phyloP scores from a whole-genome alignment of 2,113 vertebrate genomes.

The Micronycteris hirsuta region DNA sequence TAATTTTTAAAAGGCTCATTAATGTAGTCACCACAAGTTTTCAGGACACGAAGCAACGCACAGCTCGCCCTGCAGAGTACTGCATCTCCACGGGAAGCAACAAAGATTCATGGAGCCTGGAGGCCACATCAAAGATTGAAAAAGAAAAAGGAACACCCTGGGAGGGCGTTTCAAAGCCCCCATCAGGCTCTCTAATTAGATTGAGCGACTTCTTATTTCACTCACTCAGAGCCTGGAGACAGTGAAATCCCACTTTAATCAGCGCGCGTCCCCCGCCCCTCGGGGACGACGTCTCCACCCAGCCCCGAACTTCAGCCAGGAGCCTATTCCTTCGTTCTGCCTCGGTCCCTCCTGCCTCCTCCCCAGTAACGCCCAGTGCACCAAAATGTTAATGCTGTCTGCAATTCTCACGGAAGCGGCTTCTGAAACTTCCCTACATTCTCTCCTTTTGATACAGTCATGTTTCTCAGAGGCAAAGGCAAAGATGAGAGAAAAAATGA shows the following conservation, averaged over 20 bases:
- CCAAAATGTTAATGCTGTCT: background rate
- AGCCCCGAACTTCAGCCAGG: slow-evolving; percentile 64
- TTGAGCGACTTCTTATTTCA: slow-evolving; percentile 63
- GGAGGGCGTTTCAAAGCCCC: slow-evolving; percentile 31
- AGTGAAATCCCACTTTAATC: slow-evolving; percentile 79
- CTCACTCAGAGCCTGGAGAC: slow-evolving; percentile 63
- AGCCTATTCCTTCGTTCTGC: slow-evolving; percentile 24
- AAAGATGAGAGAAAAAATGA: background rate
- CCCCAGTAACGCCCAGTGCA: slow-evolving; percentile 18
- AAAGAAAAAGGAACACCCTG: background rate
- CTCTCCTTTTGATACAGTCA: background rate
- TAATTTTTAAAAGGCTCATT: background rate
- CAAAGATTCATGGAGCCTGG: background rate
- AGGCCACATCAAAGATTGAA: slow-evolving; percentile 31
- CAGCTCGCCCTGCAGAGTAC: background rate
- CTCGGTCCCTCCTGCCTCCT: background rate
- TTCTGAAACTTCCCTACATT: slow-evolving; percentile 36
- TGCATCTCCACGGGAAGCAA: background rate
- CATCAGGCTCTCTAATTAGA: slow-evolving; percentile 68
- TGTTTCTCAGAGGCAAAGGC: background rate
- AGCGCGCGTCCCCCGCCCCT: slow-evolving; percentile 69
- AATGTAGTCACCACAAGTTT: background rate
- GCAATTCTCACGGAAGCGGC: slow-evolving; percentile 33
- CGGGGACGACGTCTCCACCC: slow-evolving; percentile 60
- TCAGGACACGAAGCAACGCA: background rate